phyloP scores from a whole-genome alignment of 2,888 invertebrate species.

The Geotrupes spiniger region DNA sequence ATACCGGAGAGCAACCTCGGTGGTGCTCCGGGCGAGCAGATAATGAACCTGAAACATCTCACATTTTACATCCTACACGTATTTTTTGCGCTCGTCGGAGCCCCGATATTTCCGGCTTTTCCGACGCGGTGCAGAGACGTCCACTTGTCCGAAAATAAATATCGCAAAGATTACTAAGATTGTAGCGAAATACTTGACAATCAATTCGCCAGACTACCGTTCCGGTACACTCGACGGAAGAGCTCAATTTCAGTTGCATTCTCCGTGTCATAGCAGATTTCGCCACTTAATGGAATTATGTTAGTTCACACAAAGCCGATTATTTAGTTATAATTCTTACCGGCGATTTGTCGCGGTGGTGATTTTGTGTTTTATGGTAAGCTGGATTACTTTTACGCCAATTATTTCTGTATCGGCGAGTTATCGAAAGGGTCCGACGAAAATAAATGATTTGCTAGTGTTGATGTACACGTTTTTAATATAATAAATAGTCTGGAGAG shows the following conservation, averaged over 20 bases:
- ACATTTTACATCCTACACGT: slow-evolving; percentile 24
- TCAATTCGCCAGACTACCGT: slow-evolving; percentile 33
- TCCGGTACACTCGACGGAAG: slow-evolving; percentile 31
- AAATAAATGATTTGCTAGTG: no score
- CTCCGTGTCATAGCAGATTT: slow-evolving; percentile 31
- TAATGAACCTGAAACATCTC: slow-evolving; percentile 31
- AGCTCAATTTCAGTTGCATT: slow-evolving; percentile 13
- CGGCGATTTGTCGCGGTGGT: no score
- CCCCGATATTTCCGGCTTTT: slow-evolving; percentile 5
- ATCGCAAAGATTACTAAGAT: slow-evolving; percentile 26
- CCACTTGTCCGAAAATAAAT: slow-evolving; percentile 11
- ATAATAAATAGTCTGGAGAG: no score
- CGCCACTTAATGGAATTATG: slow-evolving; percentile 35
- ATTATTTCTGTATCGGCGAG: no score
- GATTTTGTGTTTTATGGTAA: no score
- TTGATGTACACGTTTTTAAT: no score
- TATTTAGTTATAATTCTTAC: slow-evolving; percentile 16
- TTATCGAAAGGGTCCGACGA: no score
- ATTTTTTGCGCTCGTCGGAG: slow-evolving; percentile 9
- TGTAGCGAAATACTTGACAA: slow-evolving; percentile 36
- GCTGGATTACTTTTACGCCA: no score
- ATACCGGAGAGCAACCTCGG: slow-evolving; percentile 39
- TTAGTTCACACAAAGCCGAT: slow-evolving; percentile 33
- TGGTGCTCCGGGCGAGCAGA: slow-evolving; percentile 31
- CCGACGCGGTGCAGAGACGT: slow-evolving; percentile 2